phyloP scores from a whole-genome alignment of 2,113 vertebrate genomes.

The Mesocricetus auratus region DNA sequence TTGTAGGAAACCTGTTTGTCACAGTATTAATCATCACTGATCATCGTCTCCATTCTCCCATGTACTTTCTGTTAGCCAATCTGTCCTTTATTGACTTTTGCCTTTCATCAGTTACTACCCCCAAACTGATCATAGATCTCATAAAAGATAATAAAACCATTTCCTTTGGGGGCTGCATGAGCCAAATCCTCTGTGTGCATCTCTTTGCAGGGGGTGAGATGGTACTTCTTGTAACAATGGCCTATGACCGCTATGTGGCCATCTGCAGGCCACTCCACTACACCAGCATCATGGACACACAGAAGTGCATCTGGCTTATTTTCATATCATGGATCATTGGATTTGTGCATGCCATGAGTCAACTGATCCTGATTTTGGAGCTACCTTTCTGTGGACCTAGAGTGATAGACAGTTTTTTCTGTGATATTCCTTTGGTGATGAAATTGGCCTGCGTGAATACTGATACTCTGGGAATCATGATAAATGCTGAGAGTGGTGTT shows the following conservation, averaged over 20 bases:
- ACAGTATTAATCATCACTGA: conserved; percentile 44
- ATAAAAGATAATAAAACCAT: background rate
- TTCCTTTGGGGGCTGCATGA: conserved; percentile 57
- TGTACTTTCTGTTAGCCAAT: background rate
- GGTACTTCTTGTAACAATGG: conserved; percentile 79
- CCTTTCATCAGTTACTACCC: background rate
- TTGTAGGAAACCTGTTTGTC: conserved; percentile 62
- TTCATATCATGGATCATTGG: conserved; percentile 62
- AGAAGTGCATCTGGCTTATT: conserved; percentile 61
- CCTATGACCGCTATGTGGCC: conserved; percentile 77
- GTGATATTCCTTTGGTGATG: conserved; percentile 71
- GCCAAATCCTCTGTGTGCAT: conserved; percentile 69
- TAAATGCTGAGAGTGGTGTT: conserved; percentile 71
- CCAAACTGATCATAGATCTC: background rate
- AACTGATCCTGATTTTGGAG: conserved; percentile 43
- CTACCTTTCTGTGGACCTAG: conserved; percentile 80
- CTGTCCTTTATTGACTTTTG: too few relatives aligned
- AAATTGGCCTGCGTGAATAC: conserved; percentile 68
- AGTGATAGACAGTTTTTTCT: conserved; percentile 77
- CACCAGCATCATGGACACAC: conserved; percentile 54
- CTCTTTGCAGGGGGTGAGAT: conserved; percentile 59
- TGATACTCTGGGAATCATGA: background rate
- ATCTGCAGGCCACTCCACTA: conserved; percentile 80
- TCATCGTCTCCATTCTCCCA: background rate
- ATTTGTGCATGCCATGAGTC: conserved; percentile 72